Conservation (phyloP, 1,140 invertebrate genomes). For the Habropoda laboriosa region DNA sequence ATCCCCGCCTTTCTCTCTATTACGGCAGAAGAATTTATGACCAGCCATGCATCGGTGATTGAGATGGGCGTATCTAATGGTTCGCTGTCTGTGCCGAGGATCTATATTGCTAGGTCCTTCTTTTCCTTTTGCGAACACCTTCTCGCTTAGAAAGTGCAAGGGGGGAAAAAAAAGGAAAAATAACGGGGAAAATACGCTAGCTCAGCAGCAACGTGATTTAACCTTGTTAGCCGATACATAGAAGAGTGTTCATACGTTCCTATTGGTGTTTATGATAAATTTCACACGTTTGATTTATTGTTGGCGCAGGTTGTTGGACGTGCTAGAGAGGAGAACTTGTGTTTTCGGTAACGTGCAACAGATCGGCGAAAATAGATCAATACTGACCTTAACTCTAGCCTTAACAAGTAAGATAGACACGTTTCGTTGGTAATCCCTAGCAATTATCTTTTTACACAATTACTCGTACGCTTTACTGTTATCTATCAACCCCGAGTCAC, state of each 20-base stretch:
- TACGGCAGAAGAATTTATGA: slow-evolving; percentile 74
- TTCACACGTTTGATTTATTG: too few relatives aligned
- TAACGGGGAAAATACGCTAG: neutral
- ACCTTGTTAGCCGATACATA: neutral
- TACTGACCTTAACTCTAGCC: too few relatives aligned
- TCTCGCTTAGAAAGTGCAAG: neutral
- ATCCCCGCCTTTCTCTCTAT: slow-evolving; percentile 63
- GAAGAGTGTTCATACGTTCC: neutral
- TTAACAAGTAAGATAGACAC: too few relatives aligned
- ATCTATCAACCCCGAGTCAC: too few relatives aligned
- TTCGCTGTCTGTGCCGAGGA: slow-evolving; percentile 70
- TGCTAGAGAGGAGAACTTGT: too few relatives aligned
- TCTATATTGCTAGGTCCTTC: slow-evolving; percentile 64
- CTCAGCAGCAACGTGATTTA: neutral
- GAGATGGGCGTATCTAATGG: slow-evolving; percentile 78
- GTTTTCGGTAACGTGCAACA: too few relatives aligned
- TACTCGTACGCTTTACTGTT: too few relatives aligned
- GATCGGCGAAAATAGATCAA: too few relatives aligned
- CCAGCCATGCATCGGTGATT: slow-evolving; percentile 72
- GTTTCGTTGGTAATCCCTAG: too few relatives aligned
- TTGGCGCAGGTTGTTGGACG: too few relatives aligned
- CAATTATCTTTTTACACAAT: too few relatives aligned
- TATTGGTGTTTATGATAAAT: too few relatives aligned
- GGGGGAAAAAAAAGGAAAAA: neutral
- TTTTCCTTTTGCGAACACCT: slow-evolving; percentile 7